These are phyloP conservation scores for Tolypeutes matacus DNA, from an alignment of 2,797 vertebrate species.

Conservation along the genomic window DNA sequence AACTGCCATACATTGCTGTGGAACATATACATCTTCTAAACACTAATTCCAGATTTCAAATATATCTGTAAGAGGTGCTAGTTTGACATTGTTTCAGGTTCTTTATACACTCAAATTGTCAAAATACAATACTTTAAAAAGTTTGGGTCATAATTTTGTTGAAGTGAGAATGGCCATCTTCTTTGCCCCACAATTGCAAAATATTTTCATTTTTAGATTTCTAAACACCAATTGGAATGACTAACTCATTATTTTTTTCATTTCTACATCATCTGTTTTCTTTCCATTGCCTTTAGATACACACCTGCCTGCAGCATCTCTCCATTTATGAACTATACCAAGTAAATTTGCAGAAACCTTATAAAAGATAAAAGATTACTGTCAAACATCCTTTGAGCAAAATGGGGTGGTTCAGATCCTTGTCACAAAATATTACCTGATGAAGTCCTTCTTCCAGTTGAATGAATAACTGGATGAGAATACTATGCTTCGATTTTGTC, in stretches of 20 bases:
- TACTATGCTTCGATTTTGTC: conserved; percentile 39
- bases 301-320: neutral
- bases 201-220: conserved; percentile 59
- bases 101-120: neutral
- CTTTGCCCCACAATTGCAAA: neutral
- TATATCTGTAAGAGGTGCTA: conserved; percentile 1
- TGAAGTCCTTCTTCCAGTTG: conserved; percentile 40
- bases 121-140: conserved; percentile 11
- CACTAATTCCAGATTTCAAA: conserved; percentile 37
- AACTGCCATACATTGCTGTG: neutral
- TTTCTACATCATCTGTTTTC: conserved; percentile 51
- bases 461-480: conserved; percentile 33
- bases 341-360: conserved; percentile 36
- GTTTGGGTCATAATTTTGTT: conserved; percentile 25
- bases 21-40: neutral
- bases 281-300: neutral
- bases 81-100: neutral
- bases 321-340: conserved; percentile 16
- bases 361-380: conserved; percentile 23
- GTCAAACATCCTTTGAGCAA: neutral
- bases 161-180: neutral
- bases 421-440: conserved; percentile 22
- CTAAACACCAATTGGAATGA: conserved; percentile 2
- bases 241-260: conserved; percentile 19
- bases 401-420: neutral